phyloP scores from a whole-genome alignment of 2,113 vertebrate genomes.

The Grammomys surdaster region DNA sequence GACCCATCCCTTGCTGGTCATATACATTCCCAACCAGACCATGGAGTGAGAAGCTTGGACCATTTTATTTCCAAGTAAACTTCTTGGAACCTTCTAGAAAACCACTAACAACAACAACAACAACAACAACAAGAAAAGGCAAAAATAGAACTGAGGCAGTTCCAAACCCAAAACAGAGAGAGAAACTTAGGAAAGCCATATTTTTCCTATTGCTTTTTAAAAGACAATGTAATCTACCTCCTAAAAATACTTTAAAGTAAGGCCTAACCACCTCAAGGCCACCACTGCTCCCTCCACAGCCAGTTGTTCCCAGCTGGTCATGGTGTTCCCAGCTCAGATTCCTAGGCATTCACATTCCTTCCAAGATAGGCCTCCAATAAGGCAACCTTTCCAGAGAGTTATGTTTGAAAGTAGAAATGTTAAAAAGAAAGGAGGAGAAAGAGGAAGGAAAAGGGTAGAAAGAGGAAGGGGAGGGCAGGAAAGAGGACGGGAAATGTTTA shows the following conservation, averaged over 20 bases:
- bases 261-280: neutral
- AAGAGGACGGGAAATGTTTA: neutral
- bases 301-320: neutral
- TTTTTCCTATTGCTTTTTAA: constrained; percentile 29
- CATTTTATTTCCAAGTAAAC: neutral
- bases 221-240: constrained; percentile 31
- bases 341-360: neutral
- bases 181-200: constrained; percentile 5
- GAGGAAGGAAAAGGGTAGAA: neutral
- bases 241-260: constrained; percentile 50
- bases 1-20: neutral
- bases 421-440: neutral
- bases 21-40: neutral
- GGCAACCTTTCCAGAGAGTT: neutral
- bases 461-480: neutral
- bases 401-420: neutral
- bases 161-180: constrained; percentile 10
- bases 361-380: neutral
- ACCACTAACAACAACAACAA: constrained; percentile 29
- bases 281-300: neutral
- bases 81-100: constrained; percentile 65
- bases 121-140: constrained; percentile 18
- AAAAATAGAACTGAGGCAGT: neutral
- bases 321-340: neutral
- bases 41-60: neutral